Evolutionary conservation across 2,113 vertebrate genomes (phyloP).

Genomic region (Malaclemys terrapin): DNA sequence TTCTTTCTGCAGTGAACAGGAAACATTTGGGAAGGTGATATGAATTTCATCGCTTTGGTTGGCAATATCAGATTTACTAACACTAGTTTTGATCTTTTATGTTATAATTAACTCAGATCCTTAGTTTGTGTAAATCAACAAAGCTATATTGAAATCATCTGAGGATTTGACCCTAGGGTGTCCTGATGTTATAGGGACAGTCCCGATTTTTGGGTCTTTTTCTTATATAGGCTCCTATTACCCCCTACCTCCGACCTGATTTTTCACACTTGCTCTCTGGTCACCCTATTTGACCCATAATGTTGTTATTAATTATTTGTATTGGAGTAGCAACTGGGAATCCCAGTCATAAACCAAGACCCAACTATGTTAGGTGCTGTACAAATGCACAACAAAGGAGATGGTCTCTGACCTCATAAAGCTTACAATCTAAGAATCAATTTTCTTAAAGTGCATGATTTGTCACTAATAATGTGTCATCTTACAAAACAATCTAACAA

Average conservation of each 20-base stretch:
- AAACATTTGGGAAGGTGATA: background rate
- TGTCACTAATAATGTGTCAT: background rate
- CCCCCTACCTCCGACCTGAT: too few species aligned
- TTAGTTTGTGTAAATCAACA: background rate
- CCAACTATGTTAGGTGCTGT: background rate
- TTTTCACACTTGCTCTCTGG: too few species aligned
- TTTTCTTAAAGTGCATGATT: background rate
- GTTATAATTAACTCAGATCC: background rate
- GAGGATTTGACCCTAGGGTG: background rate
- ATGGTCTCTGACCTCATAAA: background rate
- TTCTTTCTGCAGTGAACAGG: background rate
- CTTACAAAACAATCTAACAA: background rate
- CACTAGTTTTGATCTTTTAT: background rate
- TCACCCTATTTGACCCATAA: background rate
- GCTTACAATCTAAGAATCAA: background rate
- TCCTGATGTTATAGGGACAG: too few species aligned
- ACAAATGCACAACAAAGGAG: background rate
- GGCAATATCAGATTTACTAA: background rate
- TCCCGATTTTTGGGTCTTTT: too few species aligned
- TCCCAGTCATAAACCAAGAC: background rate
- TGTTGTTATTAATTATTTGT: background rate
- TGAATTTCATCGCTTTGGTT: background rate
- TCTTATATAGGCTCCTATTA: too few species aligned
- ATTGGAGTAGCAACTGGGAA: background rate
- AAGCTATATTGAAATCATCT: background rate